A percentile compares a stretch with the other conserved stretches of the same genome.
Conservation (phyloP, 2,888 invertebrate genomes). For the Pseudococcus viburni region DNA sequence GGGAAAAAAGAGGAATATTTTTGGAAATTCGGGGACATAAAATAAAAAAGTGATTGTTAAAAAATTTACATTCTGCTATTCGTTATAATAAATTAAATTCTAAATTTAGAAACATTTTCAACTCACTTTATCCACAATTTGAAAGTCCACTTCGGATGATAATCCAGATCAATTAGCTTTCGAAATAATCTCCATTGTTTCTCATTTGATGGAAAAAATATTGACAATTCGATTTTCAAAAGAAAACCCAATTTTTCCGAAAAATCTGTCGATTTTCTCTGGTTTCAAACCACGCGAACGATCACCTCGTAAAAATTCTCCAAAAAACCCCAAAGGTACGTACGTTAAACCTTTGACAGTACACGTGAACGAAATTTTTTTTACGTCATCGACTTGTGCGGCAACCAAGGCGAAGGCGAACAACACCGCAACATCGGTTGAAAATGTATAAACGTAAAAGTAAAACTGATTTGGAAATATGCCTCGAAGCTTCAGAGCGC, state of each 20-base stretch:
- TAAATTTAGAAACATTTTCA: no score
- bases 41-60: no score
- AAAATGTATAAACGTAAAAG: constrained; percentile 45
- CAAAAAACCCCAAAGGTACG: not conserved
- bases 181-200: no score
- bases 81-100: no score
- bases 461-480: constrained; percentile 64
- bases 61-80: no score
- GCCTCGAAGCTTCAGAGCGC: constrained; percentile 42
- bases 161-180: not conserved
- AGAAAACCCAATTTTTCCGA: not conserved
- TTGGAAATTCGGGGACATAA: no score
- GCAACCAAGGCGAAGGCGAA: not conserved
- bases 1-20: no score
- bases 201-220: no score
- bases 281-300: not conserved
- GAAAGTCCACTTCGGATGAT: not conserved
- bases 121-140: not conserved
- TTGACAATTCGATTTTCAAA: no score
- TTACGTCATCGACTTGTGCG: not conserved
- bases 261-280: not conserved
- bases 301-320: not conserved
- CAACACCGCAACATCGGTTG: constrained; percentile 29
- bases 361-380: not conserved
- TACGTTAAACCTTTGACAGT: not conserved